Base-by-base conservation (phyloP, 2,888 invertebrate genomes). In the Trichogramma dendrolimi region DNA sequence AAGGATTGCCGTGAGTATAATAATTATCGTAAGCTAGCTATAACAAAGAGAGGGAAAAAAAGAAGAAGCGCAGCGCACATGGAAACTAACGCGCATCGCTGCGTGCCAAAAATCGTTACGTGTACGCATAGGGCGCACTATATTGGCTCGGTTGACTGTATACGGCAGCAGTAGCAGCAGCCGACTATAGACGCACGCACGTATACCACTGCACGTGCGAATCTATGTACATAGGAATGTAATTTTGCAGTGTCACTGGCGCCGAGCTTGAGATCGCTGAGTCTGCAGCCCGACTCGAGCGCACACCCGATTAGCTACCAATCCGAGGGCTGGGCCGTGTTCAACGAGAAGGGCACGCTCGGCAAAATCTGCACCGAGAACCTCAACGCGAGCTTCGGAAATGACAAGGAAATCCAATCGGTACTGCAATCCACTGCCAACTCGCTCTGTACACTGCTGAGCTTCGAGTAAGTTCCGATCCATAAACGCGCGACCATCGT, bases 321-420 rank as follows among this genome's bases (percentile, higher is more conserved):
- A 71, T 83, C 86, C 60, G 87, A 87, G 67, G 94, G 94, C n/a
- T 92, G 87, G 79, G 90, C 92, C 4, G 85, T 91, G 66, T 92
- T 92, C 82, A 89, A 91, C 69, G 93, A 93, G 79, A 89, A 90
- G 72, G 92, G 92, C 5, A 84, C 85, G 56, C 83, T 86, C 55
- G 92, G 92, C 56, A 92, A 92, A 80, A 80, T 93, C 46, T 93
- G 93, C 75, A 88, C 90, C 1, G 89, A 90, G 72, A 91, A 90
- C 55, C 81, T 92, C 64, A 90, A 91, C 71, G 81, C 81, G 11
- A 83, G 83, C 53, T 72, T 85, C 46, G 83, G 85, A 7, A 27
- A 27, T 27, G 74, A 74, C 41, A 73, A 73, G 39, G 80, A 81
- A 69, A 75, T 80, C 74, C 82, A 83, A 65, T 79, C 79, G 43